A percentile compares a stretch with the other conserved stretches of the same genome.
These are phyloP conservation scores for Chaetodon auriga DNA, from an alignment of 2,113 vertebrate genomes.

Conservation along the genomic window DNA sequence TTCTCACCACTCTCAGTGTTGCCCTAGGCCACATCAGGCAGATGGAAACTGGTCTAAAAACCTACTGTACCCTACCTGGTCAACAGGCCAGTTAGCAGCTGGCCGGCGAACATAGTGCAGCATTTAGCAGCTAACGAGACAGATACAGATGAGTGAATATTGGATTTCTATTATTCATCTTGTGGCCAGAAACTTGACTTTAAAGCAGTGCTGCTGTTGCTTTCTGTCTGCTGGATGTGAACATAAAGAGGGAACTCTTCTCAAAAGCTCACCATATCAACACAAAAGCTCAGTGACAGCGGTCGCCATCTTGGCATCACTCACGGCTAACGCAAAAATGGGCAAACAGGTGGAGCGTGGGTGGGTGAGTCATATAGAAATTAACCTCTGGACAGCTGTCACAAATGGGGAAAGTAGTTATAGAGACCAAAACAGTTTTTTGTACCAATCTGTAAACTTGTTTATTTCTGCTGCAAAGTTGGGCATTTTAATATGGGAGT, in stretches of 20 bases:
- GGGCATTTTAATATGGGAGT: too few species aligned
- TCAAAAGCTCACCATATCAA: not conserved
- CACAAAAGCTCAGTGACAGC: not conserved
- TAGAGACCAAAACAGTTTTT: too few species aligned
- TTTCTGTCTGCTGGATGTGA: not conserved
- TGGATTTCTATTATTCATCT: not conserved
- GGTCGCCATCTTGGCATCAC: too few species aligned
- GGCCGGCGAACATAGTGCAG: not conserved
- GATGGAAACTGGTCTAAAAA: not conserved
- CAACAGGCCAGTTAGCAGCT: not conserved
- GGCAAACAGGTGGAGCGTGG: too few species aligned
- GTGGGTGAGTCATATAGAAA: too few species aligned
- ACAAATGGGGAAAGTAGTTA: too few species aligned
- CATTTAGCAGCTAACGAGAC: not conserved
- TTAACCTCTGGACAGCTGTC: too few species aligned
- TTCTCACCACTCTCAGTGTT: not conserved
- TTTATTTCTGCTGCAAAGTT: too few species aligned
- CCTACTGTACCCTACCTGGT: not conserved
- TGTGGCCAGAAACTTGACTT: not conserved
- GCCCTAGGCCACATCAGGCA: not conserved
- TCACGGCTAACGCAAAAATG: too few species aligned
- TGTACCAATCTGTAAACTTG: too few species aligned
- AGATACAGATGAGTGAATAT: not conserved
- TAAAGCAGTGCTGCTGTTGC: not conserved
- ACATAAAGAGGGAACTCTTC: not conserved